Conservation (phyloP, 2,888 invertebrate species). For the Rugalucina vietnamica region DNA sequence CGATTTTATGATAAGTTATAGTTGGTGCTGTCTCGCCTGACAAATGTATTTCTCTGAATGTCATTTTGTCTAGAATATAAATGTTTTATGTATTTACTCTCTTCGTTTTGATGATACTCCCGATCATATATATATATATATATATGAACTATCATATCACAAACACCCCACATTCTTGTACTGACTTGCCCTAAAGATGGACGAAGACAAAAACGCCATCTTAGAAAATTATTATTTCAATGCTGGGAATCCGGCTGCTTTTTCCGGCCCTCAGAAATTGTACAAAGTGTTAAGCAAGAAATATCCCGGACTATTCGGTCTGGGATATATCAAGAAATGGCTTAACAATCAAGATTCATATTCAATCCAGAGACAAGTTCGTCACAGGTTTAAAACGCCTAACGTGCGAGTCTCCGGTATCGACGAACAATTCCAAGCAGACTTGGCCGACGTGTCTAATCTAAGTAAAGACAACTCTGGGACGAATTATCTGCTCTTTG, state of each 20-base stretch:
- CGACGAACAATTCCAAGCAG: neutral
- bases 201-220: neutral
- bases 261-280: conserved; percentile 9
- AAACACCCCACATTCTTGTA: no score
- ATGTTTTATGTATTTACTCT: no score
- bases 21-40: no score
- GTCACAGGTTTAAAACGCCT: conserved; percentile 17
- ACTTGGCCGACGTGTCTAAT: neutral
- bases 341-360: conserved; percentile 23
- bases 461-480: conserved; percentile 8
- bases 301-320: neutral
- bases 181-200: no score
- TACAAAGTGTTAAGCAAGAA: neutral
- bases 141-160: no score
- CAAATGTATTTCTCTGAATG: no score
- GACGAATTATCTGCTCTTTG: neutral
- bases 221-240: neutral
- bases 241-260: conserved; percentile 18
- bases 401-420: conserved; percentile 13
- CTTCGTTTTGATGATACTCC: no score
- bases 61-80: no score
- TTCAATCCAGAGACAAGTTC: neutral
- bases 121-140: no score
- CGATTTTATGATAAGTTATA: no score
- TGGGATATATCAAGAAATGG: neutral